Conservation (phyloP, 2,113 vertebrate genomes). For the Orthochromis indermauri region DNA sequence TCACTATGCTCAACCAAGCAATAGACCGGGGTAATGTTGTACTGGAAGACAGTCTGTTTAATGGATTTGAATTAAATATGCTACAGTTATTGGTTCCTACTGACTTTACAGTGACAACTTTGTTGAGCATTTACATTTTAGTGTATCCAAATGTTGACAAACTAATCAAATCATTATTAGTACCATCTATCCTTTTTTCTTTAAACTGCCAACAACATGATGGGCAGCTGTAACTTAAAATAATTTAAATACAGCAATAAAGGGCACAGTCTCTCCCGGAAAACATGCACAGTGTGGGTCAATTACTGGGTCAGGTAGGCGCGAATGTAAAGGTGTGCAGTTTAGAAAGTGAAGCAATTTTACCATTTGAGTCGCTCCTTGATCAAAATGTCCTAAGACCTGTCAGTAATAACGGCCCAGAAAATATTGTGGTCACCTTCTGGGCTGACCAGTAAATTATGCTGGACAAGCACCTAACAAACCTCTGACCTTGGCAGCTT, state of each 20-base stretch:
- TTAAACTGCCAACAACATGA: neutral
- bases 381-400: neutral
- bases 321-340: neutral
- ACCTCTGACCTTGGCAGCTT: constrained; percentile 2
- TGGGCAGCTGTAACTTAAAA: neutral
- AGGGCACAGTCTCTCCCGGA: neutral
- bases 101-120: neutral
- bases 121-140: neutral
- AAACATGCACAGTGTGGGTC: neutral
- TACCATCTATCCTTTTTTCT: neutral
- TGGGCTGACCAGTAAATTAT: constrained; percentile 5
- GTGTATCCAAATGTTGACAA: neutral
- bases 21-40: neutral
- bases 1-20: neutral
- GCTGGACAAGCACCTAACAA: neutral
- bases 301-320: neutral
- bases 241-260: neutral
- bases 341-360: neutral
- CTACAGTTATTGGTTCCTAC: neutral
- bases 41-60: neutral
- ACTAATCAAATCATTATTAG: neutral
- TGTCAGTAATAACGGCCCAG: neutral
- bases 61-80: neutral
- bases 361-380: neutral
- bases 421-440: neutral